Evolutionary conservation across 2,888 invertebrate species (phyloP).

Genomic region (Heteromurus nitidus): DNA sequence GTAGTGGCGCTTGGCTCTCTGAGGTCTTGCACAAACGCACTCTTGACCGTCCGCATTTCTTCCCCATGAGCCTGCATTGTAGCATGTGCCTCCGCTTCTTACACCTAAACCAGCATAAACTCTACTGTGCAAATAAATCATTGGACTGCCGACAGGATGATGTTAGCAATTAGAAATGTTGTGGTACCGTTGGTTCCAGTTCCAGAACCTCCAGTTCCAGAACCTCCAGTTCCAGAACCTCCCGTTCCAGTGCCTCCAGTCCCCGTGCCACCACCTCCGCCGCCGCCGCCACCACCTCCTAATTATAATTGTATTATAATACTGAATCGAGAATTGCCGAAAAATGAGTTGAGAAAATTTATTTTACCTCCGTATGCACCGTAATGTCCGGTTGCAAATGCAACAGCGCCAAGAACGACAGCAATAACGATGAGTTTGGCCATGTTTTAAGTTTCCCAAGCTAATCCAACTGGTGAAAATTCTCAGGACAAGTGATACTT

Average conservation of each 20-base stretch:
- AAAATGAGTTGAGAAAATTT: too few species aligned
- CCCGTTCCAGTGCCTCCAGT: not conserved
- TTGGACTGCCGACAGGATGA: too few species aligned
- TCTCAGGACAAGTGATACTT: not conserved
- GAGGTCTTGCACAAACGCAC: slow-evolving; percentile 26
- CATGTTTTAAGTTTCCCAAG: slow-evolving; percentile 2
- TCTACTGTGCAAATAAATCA: too few species aligned
- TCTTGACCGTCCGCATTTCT: not conserved
- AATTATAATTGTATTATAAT: not conserved
- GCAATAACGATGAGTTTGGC: not conserved
- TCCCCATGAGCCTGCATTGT: slow-evolving; percentile 3
- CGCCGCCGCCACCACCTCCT: not conserved
- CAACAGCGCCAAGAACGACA: not conserved
- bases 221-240: not conserved
- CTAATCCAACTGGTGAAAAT: not conserved
- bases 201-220: not conserved
- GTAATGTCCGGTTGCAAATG: not conserved
- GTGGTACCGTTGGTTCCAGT: not conserved
- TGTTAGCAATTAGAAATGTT: too few species aligned
- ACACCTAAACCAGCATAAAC: not conserved
- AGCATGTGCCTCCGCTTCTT: slow-evolving; percentile 21
- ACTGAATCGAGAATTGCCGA: not conserved
- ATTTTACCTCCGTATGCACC: not conserved
- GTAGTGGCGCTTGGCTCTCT: slow-evolving; percentile 16
- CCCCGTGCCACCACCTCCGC: not conserved